phyloP scores from a whole-genome alignment of 1,140 invertebrate genomes.

The Drosophila ironensis region DNA sequence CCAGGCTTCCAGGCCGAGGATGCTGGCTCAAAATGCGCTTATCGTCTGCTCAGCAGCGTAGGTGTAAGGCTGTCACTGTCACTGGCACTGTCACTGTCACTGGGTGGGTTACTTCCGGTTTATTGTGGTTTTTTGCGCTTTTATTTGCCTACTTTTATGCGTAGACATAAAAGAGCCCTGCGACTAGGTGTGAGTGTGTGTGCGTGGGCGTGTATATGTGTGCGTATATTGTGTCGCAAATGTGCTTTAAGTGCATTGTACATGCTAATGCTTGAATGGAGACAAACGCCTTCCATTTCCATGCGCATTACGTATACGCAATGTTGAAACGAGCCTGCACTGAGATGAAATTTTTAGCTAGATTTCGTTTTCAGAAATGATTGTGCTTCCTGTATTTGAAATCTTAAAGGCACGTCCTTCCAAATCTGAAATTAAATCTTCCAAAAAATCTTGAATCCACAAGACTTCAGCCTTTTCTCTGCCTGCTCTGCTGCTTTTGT shows the following conservation, averaged over 20 bases:
- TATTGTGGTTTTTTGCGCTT: slow-evolving; percentile 67
- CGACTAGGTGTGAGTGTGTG: not conserved
- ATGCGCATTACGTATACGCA: slow-evolving; percentile 45
- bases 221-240: slow-evolving; percentile 53
- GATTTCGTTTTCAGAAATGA: not conserved
- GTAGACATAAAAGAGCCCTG: slow-evolving; percentile 54
- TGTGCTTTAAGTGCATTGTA: slow-evolving; percentile 63
- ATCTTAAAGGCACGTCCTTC: too few species aligned
- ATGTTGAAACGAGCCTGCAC: slow-evolving; percentile 27
- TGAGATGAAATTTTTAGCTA: not conserved
- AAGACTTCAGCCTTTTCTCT: not conserved
- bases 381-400: too few species aligned
- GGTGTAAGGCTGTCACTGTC: slow-evolving; percentile 10
- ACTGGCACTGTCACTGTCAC: not conserved
- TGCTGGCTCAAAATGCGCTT: slow-evolving; percentile 53
- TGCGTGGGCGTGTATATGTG: slow-evolving; percentile 9
- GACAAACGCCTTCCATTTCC: slow-evolving; percentile 30
- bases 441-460: not conserved
- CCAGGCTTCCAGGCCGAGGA: slow-evolving; percentile 7
- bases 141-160: slow-evolving; percentile 74
- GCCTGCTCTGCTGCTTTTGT: not conserved
- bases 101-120: slow-evolving; percentile 53
- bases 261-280: slow-evolving; percentile 61
- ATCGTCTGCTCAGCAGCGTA: slow-evolving; percentile 36
- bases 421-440: too few species aligned